These are phyloP conservation scores for Benthosema pterotum DNA, from an alignment of 2,797 vertebrate species.

Conservation along the genomic window DNA sequence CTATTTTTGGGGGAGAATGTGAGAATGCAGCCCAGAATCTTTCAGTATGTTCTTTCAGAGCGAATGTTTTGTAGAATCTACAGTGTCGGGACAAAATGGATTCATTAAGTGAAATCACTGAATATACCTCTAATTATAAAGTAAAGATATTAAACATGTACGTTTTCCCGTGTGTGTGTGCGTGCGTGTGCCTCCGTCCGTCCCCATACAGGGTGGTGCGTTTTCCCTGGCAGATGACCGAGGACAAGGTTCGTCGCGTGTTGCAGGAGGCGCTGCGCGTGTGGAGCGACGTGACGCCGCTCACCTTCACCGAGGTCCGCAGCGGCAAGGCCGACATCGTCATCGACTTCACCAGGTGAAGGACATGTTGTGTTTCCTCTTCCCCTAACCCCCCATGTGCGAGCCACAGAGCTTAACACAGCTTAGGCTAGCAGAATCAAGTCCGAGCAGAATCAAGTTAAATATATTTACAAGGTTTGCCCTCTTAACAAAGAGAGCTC, in stretches of 20 bases:
- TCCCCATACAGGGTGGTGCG: conserved; percentile 90
- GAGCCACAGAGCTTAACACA: background rate
- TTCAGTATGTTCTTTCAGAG: too few species aligned
- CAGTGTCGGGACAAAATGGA: too few species aligned
- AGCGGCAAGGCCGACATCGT: conserved; percentile 88
- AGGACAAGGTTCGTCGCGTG: conserved; percentile 84
- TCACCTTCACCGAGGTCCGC: conserved; percentile 90
- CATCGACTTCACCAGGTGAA: conserved; percentile 91
- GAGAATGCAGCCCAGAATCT: too few species aligned
- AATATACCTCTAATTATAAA: too few species aligned
- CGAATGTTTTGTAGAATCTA: too few species aligned
- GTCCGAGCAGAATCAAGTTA: background rate
- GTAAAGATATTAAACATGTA: too few species aligned
- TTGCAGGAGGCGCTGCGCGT: conserved; percentile 87
- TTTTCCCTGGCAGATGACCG: conserved; percentile 88
- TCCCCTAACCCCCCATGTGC: background rate
- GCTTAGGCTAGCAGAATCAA: background rate
- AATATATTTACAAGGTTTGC: background rate
- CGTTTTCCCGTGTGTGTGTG: too few species aligned
- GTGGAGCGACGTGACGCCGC: conserved; percentile 91
- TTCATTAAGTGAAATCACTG: too few species aligned
- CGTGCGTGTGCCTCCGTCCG: conserved; percentile 4
- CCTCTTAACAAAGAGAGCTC: conserved; percentile 16
- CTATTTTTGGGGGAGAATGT: too few species aligned
- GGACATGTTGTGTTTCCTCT: conserved; percentile 6